Conservation (phyloP, 2,113 vertebrate species). For the Phalacrocorax pelagicus region DNA sequence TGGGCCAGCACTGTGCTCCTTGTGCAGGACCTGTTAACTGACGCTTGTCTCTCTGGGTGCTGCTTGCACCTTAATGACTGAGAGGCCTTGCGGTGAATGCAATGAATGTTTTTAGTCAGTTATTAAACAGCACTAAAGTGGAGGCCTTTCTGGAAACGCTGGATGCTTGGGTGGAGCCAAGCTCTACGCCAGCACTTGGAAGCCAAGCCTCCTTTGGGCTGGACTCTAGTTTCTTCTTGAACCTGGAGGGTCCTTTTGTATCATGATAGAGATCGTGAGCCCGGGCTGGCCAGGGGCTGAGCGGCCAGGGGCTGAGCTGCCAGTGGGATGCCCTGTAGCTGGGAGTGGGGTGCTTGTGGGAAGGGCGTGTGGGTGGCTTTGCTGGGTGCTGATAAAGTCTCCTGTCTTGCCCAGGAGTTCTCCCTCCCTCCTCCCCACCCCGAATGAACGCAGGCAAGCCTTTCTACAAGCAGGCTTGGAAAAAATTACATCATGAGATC, state of each 20-base stretch:
- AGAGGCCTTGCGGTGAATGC: neutral
- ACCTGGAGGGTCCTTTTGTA: neutral
- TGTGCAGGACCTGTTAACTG: neutral
- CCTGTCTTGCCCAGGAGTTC: neutral
- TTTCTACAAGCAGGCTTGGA: neutral
- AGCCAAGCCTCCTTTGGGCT: neutral
- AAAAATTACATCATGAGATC: constrained; percentile 53
- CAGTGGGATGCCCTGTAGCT: neutral
- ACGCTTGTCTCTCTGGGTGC: neutral
- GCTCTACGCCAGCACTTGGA: neutral
- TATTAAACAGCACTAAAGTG: neutral
- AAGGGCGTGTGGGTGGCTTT: accelerated
- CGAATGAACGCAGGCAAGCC: constrained; percentile 20
- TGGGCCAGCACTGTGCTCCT: neutral
- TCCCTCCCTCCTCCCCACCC: neutral
- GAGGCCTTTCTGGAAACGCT: neutral
- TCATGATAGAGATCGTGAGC: neutral
- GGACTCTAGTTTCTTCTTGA: neutral
- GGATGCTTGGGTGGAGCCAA: neutral
- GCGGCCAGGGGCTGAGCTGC: neutral
- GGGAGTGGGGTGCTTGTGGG: neutral
- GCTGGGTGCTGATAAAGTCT: neutral
- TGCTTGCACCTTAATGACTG: neutral
- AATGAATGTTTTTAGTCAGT: neutral
- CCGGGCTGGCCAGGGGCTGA: neutral